phyloP scores from a whole-genome alignment of 2,888 invertebrate genomes.

The Eupithecia pulchellata region DNA sequence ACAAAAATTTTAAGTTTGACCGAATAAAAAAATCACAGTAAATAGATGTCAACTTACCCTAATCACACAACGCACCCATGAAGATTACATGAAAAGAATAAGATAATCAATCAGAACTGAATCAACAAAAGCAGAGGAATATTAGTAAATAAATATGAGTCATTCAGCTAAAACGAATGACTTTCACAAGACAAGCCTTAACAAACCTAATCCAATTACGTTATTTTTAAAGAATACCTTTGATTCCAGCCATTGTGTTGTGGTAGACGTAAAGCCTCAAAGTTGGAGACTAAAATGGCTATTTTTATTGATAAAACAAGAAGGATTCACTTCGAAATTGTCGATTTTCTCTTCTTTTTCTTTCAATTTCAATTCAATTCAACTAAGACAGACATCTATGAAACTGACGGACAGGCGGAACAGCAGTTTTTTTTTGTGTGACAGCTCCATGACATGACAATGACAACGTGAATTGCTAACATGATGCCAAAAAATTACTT shows the following conservation, averaged over 20 bases:
- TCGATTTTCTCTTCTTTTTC: not conserved
- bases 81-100: slow-evolving; percentile 65
- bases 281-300: not conserved
- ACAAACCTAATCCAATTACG: slow-evolving; percentile 18
- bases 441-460: not conserved
- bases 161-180: slow-evolving; percentile 55
- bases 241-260: slow-evolving; percentile 78
- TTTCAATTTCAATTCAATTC: not conserved
- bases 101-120: slow-evolving; percentile 43
- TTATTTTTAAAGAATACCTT: slow-evolving; percentile 62
- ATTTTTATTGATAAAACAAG: not conserved
- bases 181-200: slow-evolving; percentile 41
- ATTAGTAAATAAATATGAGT: slow-evolving; percentile 78
- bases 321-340: slow-evolving; percentile 5
- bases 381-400: not conserved
- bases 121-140: slow-evolving; percentile 32
- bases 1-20: not conserved
- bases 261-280: not conserved
- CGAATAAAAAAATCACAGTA: not conserved
- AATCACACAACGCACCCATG: slow-evolving; percentile 42
- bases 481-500: too few relatives aligned
- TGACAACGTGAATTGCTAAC: too few relatives aligned
- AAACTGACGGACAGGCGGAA: not conserved
- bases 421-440: not conserved
- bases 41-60: slow-evolving; percentile 65